A percentile compares a stretch with the other conserved stretches of the same genome.
Evolutionary conservation across 2,888 invertebrate species (phyloP).

Genomic region (Lasius platythorax): DNA sequence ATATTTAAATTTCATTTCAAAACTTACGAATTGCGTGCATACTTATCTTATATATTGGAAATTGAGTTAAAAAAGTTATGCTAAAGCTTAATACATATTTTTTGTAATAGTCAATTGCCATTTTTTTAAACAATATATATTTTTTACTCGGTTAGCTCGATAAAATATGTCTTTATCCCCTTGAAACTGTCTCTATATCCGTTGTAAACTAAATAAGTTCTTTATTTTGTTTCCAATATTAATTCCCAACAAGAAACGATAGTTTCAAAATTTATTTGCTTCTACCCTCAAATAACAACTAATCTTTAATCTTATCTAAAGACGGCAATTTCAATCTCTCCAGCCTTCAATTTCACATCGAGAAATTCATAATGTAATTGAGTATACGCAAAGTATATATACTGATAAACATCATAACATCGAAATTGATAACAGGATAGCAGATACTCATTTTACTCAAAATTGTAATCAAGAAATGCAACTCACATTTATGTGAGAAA

Average conservation of each 20-base stretch:
- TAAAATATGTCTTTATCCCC: background rate
- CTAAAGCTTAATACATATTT: background rate
- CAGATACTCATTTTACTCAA: background rate
- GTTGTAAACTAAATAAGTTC: background rate
- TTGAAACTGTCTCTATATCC: background rate
- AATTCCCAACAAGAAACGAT: background rate
- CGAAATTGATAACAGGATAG: background rate
- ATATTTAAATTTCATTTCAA: background rate
- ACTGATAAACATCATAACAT: slow-evolving; percentile 13
- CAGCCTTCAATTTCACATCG: background rate
- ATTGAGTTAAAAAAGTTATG: background rate
- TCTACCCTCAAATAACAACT: slow-evolving; percentile 9
- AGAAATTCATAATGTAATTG: slow-evolving; percentile 24
- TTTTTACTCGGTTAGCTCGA: background rate
- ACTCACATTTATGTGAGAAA: background rate
- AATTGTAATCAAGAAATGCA: background rate
- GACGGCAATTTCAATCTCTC: slow-evolving; percentile 3
- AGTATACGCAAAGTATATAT: background rate
- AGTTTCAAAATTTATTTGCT: slow-evolving; percentile 5
- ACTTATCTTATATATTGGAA: background rate
- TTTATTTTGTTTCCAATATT: slow-evolving; percentile 4
- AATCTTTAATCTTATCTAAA: background rate
- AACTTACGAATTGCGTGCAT: background rate
- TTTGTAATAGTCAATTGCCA: background rate
- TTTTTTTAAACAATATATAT: slow-evolving; percentile 3